Percentiles rank a stretch among this genome's conserved stretches.
These are phyloP conservation scores for Benitochromis conjunctus DNA, from an alignment of 2,113 vertebrate genomes.

Conservation along the genomic window DNA sequence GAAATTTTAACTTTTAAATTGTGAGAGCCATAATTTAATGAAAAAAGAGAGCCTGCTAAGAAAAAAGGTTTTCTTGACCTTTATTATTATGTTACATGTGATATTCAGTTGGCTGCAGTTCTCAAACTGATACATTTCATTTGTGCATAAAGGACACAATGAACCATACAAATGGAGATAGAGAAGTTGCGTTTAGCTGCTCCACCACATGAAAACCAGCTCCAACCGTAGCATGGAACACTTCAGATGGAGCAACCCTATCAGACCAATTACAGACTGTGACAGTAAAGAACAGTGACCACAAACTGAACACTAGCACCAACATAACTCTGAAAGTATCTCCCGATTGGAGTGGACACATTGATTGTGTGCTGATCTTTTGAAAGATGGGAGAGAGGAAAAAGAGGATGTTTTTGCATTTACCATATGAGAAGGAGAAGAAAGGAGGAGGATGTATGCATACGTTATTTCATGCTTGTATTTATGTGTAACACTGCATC, in stretches of 20 bases:
- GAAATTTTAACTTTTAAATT: not conserved
- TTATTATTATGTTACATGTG: not conserved
- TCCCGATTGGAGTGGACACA: not conserved
- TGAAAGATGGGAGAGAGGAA: not conserved
- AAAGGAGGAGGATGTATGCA: not conserved
- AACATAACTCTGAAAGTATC: slow-evolving; percentile 33
- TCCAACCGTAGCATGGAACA: slow-evolving; percentile 48
- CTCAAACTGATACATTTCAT: not conserved
- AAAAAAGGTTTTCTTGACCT: not conserved
- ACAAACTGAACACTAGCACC: slow-evolving; percentile 37
- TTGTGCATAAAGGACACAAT: not conserved
- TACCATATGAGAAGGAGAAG: not conserved
- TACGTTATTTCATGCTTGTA: not conserved
- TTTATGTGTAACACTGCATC: not conserved
- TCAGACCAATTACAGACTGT: rapidly evolving
- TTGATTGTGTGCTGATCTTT: slow-evolving; percentile 43
- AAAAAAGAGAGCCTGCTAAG: not conserved
- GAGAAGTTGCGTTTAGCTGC: slow-evolving; percentile 50
- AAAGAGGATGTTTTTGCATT: not conserved
- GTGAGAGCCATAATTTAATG: not conserved
- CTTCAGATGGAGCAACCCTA: rapidly evolving
- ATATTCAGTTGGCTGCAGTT: not conserved
- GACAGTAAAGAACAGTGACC: slow-evolving; percentile 2
- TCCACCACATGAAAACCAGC: slow-evolving; percentile 69
- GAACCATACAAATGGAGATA: not conserved